phyloP scores from a whole-genome alignment of 1,140 invertebrate species.

The Microplitis mediator region DNA sequence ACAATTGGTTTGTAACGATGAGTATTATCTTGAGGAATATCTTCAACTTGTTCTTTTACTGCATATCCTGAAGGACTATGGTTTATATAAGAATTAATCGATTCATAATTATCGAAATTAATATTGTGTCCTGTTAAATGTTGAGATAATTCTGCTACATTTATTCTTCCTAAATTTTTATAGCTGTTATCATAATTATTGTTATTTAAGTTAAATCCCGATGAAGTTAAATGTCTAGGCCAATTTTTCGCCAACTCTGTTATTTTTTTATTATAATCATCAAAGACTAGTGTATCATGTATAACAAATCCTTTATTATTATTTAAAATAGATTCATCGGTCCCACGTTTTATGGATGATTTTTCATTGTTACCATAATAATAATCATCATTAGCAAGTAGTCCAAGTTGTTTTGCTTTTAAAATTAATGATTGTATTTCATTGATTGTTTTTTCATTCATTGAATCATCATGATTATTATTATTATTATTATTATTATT shows the following conservation, averaged over 20 bases:
- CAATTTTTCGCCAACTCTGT: conserved; percentile 5
- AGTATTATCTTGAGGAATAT: conserved; percentile 21
- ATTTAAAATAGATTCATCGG: not conserved
- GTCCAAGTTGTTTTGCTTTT: not conserved
- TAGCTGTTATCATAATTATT: too few species aligned
- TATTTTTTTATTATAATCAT: conserved; percentile 19
- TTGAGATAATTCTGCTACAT: too few species aligned
- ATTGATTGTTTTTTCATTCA: not conserved
- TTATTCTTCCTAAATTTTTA: too few species aligned
- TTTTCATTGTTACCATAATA: not conserved
- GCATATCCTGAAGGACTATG: conserved; percentile 6
- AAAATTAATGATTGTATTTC: not conserved
- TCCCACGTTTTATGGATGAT: not conserved
- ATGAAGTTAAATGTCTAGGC: not conserved
- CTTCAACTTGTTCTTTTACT: conserved; percentile 18
- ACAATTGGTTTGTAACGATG: not conserved
- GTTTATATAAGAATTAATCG: too few species aligned
- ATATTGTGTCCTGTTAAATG: too few species aligned
- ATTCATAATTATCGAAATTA: too few species aligned
- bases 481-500: not conserved
- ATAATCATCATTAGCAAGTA: too few species aligned
- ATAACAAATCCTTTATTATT: conserved; percentile 5
- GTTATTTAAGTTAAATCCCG: too few species aligned
- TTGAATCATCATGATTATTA: not conserved
- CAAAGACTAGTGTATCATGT: not conserved